Evolutionary conservation across 1,140 invertebrate species (phyloP).

Genomic region (Drosophila funebris): DNA sequence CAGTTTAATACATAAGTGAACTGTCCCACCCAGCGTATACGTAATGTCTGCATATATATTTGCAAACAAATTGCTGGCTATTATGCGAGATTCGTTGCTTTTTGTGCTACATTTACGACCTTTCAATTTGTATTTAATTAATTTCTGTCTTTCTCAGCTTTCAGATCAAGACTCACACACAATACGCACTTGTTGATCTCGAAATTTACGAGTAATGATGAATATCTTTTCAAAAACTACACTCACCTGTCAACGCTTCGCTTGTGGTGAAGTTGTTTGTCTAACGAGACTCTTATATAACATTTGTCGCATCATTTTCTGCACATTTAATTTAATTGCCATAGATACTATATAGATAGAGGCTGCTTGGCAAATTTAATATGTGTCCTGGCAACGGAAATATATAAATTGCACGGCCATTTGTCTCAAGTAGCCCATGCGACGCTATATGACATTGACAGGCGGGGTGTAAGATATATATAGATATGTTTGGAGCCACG

Average conservation of each 20-base stretch:
- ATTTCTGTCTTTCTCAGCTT: conserved; percentile 45
- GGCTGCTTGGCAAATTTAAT: conserved; percentile 44
- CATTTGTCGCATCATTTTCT: conserved; percentile 19
- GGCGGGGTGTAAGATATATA: background rate
- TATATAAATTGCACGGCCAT: conserved; percentile 65
- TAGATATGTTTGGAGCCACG: conserved; percentile 14
- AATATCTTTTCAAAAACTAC: conserved; percentile 50
- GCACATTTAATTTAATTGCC: conserved; percentile 58
- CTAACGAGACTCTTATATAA: conserved; percentile 22
- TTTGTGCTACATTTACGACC: conserved; percentile 51
- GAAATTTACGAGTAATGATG: conserved; percentile 30
- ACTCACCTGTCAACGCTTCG: conserved; percentile 48
- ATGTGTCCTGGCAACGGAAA: conserved; percentile 69
- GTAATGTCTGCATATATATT: conserved; percentile 33
- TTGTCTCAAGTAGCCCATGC: conserved; percentile 59
- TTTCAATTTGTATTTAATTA: conserved; percentile 70
- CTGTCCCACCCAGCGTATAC: conserved; percentile 48
- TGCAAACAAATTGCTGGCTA: conserved; percentile 35
- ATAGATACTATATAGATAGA: conserved; percentile 55
- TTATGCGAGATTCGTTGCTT: conserved; percentile 48
- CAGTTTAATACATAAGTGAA: conserved; percentile 75
- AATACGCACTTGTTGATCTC: conserved; percentile 69
- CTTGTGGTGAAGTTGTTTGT: background rate
- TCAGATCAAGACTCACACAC: background rate
- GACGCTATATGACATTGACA: background rate